Base-by-base conservation (phyloP, 2,888 invertebrate species). In the Melikaiella ostensackeni region DNA sequence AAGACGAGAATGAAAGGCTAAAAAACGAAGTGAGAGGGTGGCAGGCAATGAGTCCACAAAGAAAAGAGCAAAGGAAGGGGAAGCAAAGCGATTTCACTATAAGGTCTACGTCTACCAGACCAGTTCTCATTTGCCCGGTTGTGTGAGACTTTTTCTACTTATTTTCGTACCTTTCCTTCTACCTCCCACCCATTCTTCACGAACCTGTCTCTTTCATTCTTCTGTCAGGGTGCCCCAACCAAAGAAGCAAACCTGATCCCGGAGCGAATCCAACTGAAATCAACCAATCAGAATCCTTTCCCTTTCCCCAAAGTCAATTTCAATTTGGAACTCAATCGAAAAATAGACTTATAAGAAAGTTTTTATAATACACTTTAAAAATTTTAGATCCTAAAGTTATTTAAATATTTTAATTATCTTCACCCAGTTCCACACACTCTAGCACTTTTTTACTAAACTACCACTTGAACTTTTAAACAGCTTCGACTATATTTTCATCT, bases 181-280 rank as follows among this genome's bases (percentile, higher is more conserved):
- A 4, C 21, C 70, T n/a, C n/a, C 46, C 70, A 27, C 30, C 6
- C 30, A 27, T n/a, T 27, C 24, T 27, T 5, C 27, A 50, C 33
- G n/a, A 70, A 70, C 46, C 70, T 70, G 50, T 70, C 30, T 70
- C n/a, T 70, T 55, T 70, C n/a, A 70, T 70, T 46, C 50, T 46
- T 30, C 11, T 46, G 27, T 27, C 66, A 50, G 46, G 35, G 30
- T 70, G 46, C 63, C n/a, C 42, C 27, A 19, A 30, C 42, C 24
- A 19, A 70, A 70, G 27, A 70, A 70, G 27, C 46, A 16, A 46
- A 42, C 8, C 46, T 38, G 8, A 38, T 38, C 21, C 16, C 46
- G 27, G 19, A 46, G 8, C 30, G 13, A 70, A 50, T 46, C 4
- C 30, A 46, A 19, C 27, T 70, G 24, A 7, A 46, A 70, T 46